Evolutionary conservation across 2,797 vertebrate species (phyloP), one percentile per base, ranked within the genome.

Genomic region (Anisognathus igniventris): DNA sequence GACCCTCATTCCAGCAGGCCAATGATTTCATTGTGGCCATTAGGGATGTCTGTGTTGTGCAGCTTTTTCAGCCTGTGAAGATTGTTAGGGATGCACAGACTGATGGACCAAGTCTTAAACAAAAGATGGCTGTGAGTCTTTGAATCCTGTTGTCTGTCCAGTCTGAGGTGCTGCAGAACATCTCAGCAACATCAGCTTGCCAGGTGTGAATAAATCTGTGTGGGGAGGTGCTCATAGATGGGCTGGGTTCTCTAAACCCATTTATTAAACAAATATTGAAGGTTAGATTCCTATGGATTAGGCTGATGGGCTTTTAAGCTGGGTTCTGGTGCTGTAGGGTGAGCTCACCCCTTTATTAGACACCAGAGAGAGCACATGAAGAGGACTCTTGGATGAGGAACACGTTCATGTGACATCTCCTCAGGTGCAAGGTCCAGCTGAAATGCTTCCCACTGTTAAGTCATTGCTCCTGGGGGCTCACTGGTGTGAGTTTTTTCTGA

Each of bases 361-460:
- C 92, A 24, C 80, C 17, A 12, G 92, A 88, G 95, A 88, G 56
- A 78, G 62, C 79, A 70, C 51, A 42, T 88, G 90, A 90, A 60
- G 88, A 90, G 73, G 88, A 48, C 54, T 90, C 42, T 86, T 95
- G 94, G 86, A 92, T 81, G 76, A 92, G 44, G 73, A 94, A 5
- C 70, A 56, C 51, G 0, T 50, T 74, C 45, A 9, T 92, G 92
- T 86, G 76, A 93, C 93, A 94, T 84, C 76, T 93, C 83, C 42
- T 86, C 64, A 90, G 88, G 92, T 93, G 73, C 64, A 66, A 84
- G 94, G 73, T 88, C 96, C 93, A 95, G 86, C 94, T 96, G 96
- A 96, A 96, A 96, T 72, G 47, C 39, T 95, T 96, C 94, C 95
- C 90, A 88, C 85, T 57, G 93, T 96, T 81, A 90, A 66, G 66